Base-by-base conservation (phyloP, 1,140 invertebrate genomes). In the Listronotus bonariensis region DNA sequence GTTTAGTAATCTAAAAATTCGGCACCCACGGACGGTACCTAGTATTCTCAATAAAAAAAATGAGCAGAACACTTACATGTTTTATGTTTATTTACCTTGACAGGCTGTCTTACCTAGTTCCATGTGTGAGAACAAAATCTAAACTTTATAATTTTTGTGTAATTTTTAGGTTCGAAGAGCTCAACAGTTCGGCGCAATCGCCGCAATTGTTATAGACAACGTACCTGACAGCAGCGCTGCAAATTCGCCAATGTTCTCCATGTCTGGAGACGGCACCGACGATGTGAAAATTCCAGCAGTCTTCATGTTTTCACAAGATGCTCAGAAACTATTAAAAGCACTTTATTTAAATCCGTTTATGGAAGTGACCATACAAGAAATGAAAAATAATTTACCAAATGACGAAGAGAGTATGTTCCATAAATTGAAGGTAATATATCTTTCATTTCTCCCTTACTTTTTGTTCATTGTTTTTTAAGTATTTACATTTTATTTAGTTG, bases 221-320 rank as follows among this genome's bases (percentile, higher is more conserved):
- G 85, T 87, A 34, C 80, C 85, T 14, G 89, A 87, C 18, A 89
- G 90, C 15, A 89, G 87, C 46, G 84, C 88, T 14, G 82, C 86
- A 17, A 87, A 82, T 17, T 89, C 90, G 1, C 87, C 92, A 0
- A 86, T 96, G 81, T 98, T 98, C 82, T 92, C 93, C 2, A 98
- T 99, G 96, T 96, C 93, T 9, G 95, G 94, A 1, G 95, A 97
- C 81, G 94, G 93, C 0, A 86, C 83, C 8, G 87, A 92, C 73
- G 92, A 98, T 77, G 88, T 98, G 0, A 86, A 80, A 49, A 97
- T 98, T 75, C 95, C 96, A 0, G 84, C 95, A 12, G 89, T 97
- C 0, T 98, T 98, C 77, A 82, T 98, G 9, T 98, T 95, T 77
- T 85, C 84, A n/a, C 78, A 84, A 57, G 95, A 98, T 76, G 92